Percentiles rank a stretch among this genome's conserved stretches.
Evolutionary conservation across 1,140 invertebrate species (phyloP).

Genomic region (Rhagoletis zephyria): DNA sequence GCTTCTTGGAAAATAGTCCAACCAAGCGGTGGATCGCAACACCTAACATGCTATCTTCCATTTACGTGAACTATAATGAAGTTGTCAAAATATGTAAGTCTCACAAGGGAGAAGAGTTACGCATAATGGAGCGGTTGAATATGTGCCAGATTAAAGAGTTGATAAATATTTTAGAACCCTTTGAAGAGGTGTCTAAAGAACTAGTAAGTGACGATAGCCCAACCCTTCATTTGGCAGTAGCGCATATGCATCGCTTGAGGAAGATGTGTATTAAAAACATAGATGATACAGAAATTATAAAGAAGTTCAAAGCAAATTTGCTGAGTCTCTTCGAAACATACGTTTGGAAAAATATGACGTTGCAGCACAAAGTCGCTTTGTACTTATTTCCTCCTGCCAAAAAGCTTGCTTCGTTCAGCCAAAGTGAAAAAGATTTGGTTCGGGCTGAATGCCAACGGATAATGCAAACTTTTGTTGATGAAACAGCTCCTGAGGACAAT

Average conservation of each 20-base stretch:
- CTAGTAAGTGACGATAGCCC: neutral
- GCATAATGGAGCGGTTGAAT: neutral
- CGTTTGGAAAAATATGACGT: conserved; percentile 6
- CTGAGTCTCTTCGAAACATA: neutral
- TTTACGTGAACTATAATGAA: conserved; percentile 14
- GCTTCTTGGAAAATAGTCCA: neutral
- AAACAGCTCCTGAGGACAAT: neutral
- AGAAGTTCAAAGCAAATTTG: conserved; percentile 38
- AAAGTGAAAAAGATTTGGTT: conserved; percentile 1
- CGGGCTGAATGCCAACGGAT: conserved; percentile 2
- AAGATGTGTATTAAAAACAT: neutral
- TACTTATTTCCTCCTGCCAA: conserved; percentile 50
- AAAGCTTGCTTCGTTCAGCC: conserved; percentile 26
- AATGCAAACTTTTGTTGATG: conserved; percentile 27
- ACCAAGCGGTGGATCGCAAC: neutral
- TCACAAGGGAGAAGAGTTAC: neutral
- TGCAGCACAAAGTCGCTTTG: conserved; percentile 41
- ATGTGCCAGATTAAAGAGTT: neutral
- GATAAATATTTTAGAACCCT: neutral
- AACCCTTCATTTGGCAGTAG: conserved; percentile 40
- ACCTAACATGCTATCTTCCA: neutral
- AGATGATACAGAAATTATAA: conserved; percentile 19
- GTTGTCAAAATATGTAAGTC: neutral
- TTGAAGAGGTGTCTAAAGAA: conserved; percentile 7
- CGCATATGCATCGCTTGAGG: conserved; percentile 12